Evolutionary conservation across 2,797 vertebrate genomes (phyloP).

Genomic region (Gadopsis marmoratus): DNA sequence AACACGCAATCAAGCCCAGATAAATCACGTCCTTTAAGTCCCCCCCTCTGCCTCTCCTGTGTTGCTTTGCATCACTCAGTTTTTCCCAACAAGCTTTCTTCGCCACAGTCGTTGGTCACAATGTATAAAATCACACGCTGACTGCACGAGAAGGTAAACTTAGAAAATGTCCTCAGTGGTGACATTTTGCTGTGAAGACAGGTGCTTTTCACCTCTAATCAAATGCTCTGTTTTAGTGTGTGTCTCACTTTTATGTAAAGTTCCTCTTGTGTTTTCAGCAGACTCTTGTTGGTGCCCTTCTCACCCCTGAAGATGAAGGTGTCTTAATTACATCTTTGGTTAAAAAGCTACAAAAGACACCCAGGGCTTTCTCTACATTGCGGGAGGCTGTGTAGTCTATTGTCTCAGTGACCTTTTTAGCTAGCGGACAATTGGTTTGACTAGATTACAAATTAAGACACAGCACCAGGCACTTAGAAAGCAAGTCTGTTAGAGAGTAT

Average conservation of each 20-base stretch:
- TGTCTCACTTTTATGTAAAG: conserved; percentile 41
- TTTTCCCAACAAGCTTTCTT: conserved; percentile 79
- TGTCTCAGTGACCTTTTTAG: conserved; percentile 84
- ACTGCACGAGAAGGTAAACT: conserved; percentile 55
- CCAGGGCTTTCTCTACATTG: conserved; percentile 74
- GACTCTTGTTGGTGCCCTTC: conserved; percentile 71
- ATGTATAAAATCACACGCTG: conserved; percentile 67
- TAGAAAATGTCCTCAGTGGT: conserved; percentile 41
- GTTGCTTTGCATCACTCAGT: conserved; percentile 87
- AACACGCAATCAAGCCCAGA: conserved; percentile 93
- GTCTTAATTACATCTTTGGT: conserved; percentile 84
- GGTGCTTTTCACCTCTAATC: conserved; percentile 55
- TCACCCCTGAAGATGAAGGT: conserved; percentile 79
- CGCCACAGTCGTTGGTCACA: conserved; percentile 58
- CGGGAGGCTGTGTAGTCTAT: conserved; percentile 79
- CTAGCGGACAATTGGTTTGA: conserved; percentile 84
- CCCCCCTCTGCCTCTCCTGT: conserved; percentile 80
- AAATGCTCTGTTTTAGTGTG: conserved; percentile 24
- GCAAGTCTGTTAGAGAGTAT: conserved; percentile 78
- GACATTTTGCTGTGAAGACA: conserved; percentile 44
- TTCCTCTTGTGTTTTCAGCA: conserved; percentile 65
- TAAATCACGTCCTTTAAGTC: conserved; percentile 92
- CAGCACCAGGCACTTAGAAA: conserved; percentile 81
- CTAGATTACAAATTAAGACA: conserved; percentile 86
- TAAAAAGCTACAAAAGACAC: conserved; percentile 82